Conservation (phyloP, 2,113 vertebrate genomes). For the Malurus cyaneus region DNA sequence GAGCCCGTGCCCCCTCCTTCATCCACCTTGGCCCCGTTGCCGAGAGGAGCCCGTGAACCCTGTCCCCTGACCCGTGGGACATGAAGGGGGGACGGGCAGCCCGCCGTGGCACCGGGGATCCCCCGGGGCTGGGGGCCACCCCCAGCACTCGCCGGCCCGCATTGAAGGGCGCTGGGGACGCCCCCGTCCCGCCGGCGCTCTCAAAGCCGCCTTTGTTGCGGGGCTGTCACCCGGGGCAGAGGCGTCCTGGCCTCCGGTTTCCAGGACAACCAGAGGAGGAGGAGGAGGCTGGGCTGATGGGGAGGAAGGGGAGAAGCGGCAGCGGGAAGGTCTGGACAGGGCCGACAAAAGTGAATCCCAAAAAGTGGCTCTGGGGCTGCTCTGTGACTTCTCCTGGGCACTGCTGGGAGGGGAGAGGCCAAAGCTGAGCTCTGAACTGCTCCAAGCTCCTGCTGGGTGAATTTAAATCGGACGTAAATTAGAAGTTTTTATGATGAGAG, state of each 20-base stretch:
- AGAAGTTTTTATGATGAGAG: background rate
- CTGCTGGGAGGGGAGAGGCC: background rate
- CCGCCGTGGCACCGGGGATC: background rate
- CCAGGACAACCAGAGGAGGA: slow-evolving; percentile 24
- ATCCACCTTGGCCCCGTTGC: background rate
- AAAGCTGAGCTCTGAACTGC: background rate
- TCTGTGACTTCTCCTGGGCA: background rate
- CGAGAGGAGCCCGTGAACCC: slow-evolving; percentile 35
- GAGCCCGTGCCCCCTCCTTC: slow-evolving; percentile 24
- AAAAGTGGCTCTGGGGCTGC: accelerated
- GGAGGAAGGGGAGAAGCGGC: background rate
- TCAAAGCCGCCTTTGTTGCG: slow-evolving; percentile 58
- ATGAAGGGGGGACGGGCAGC: background rate
- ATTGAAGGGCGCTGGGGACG: background rate
- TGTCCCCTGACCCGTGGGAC: slow-evolving; percentile 29
- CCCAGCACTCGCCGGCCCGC: background rate
- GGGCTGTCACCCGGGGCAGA: slow-evolving; percentile 39
- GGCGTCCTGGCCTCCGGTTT: slow-evolving; percentile 50
- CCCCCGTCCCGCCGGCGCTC: background rate
- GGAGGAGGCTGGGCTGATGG: background rate
- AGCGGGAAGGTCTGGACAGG: background rate
- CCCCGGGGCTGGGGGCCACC: slow-evolving; percentile 3
- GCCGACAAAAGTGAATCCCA: accelerated
- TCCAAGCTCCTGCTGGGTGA: accelerated
- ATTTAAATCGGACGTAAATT: background rate